Evolutionary conservation across 2,888 invertebrate genomes (phyloP).

Genomic region (Ormyrus nitidulus): DNA sequence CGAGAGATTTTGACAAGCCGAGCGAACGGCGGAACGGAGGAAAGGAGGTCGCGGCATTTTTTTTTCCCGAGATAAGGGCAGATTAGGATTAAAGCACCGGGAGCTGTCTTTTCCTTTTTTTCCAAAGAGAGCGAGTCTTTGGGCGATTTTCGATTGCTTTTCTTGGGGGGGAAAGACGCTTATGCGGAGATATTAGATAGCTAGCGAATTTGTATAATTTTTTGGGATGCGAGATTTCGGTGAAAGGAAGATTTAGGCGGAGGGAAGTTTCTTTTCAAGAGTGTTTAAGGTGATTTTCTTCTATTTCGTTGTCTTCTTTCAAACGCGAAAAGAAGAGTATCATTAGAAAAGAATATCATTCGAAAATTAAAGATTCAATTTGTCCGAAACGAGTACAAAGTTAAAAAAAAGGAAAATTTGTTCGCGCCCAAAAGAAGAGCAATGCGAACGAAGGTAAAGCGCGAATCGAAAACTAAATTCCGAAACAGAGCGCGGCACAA

Average conservation of each 20-base stretch:
- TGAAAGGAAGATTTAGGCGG: too few relatives aligned
- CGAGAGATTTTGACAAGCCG: conserved; percentile 18
- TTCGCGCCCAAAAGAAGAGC: too few relatives aligned
- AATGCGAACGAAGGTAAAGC: too few relatives aligned
- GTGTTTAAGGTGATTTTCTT: too few relatives aligned
- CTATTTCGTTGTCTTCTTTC: too few relatives aligned
- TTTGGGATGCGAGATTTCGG: too few relatives aligned
- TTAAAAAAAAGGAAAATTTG: too few relatives aligned
- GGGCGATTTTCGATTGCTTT: conserved; percentile 31
- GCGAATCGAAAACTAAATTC: not conserved
- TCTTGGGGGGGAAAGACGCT: not conserved
- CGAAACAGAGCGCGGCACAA: not conserved
- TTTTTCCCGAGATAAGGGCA: conserved; percentile 9
- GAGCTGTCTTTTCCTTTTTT: conserved; percentile 10
- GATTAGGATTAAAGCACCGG: conserved; percentile 24
- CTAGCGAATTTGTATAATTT: conserved; percentile 1
- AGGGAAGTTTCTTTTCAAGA: too few relatives aligned
- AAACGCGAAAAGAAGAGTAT: too few relatives aligned
- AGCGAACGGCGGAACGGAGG: conserved; percentile 18
- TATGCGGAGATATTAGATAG: conserved; percentile 20
- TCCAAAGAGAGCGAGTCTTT: not conserved
- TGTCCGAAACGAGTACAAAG: too few relatives aligned
- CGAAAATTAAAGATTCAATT: too few relatives aligned
- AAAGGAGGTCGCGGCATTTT: not conserved
- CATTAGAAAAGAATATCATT: not conserved